Evolutionary conservation across 2,888 invertebrate species (phyloP).

Genomic region (Achlya flavicornis): DNA sequence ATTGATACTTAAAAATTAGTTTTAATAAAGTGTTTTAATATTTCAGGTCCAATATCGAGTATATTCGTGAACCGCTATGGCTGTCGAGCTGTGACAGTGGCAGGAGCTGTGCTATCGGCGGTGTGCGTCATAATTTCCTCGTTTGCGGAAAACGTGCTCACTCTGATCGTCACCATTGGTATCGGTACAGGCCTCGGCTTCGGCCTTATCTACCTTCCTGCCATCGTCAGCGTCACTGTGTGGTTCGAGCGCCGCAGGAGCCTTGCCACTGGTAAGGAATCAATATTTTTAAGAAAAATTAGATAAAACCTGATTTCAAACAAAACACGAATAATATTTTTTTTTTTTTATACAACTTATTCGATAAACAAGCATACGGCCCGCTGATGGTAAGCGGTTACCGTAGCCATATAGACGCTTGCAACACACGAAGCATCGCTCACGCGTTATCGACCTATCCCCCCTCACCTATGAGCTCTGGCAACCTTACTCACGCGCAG

Average conservation of each 20-base stretch:
- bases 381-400: too few species aligned
- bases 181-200: slow-evolving; percentile 97
- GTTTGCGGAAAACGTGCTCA: slow-evolving; percentile 92
- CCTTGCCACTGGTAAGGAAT: slow-evolving; percentile 90
- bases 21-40: slow-evolving; percentile 17
- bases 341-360: too few species aligned
- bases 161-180: slow-evolving; percentile 96
- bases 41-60: slow-evolving; percentile 96
- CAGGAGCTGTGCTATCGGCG: slow-evolving; percentile 91
- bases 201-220: slow-evolving; percentile 98
- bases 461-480: too few species aligned
- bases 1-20: slow-evolving; percentile 9
- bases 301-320: too few species aligned
- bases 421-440: too few species aligned
- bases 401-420: too few species aligned
- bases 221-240: slow-evolving; percentile 98
- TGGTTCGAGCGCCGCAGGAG: slow-evolving; percentile 98
- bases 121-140: slow-evolving; percentile 91
- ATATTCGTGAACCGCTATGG: slow-evolving; percentile 97
- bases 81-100: slow-evolving; percentile 95
- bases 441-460: too few species aligned
- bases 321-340: background rate
- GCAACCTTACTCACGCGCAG: too few species aligned
- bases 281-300: slow-evolving; percentile 8
- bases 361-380: too few species aligned